Evolutionary conservation across 2,797 vertebrate genomes (phyloP), one percentile per base, ranked within the genome.

Genomic region (Characodon lateralis): DNA sequence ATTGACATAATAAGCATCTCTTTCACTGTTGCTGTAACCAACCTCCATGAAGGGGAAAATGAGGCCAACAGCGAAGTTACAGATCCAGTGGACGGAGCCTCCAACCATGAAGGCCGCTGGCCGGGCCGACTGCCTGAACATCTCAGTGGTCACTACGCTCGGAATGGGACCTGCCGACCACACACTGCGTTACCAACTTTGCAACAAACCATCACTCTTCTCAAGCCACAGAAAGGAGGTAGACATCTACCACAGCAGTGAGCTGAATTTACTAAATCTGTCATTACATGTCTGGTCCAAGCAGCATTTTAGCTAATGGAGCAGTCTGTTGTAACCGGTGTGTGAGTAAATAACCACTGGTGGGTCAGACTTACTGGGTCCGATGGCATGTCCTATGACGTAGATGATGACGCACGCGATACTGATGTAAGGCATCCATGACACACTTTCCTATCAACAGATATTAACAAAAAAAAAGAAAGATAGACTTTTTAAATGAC

Each of bases 41-140:
- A 99, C 98, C 95, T 97, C 95, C 53, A 99, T 94, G 89, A 97
- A 99, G 2, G 96, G 97, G 83, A 99, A 99, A 72, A 98, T 5
- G 0, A 99, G 93, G 12, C 98, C 98, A 51, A 99, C 96, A 0
- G 92, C 85, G 91, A 99, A 99, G 95, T 99, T 99, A 85, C 92
- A 97, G 0, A 99, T 91, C 98, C 98, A 99, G 89, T 99, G 98
- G 72, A 98, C 95, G 0, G 96, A 97, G 12, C 98, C 98, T 0
- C 95, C 97, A 13, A 99, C 95, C 97, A 98, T 98, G 94, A 96
- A 99, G 0, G 98, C 98, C 0, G 97, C 93, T 0, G 98, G 95
- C 13, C 98, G 95, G 39, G 98, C 97, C 0, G 97, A 96, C 92
- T 99, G 98, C 78, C 97, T 94, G 94, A 99, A 99, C 95, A 98